A percentile compares a stretch with the other conserved stretches of the same genome.
Evolutionary conservation across 1,140 invertebrate genomes (phyloP).

Genomic region (Drosophila nebulosa): DNA sequence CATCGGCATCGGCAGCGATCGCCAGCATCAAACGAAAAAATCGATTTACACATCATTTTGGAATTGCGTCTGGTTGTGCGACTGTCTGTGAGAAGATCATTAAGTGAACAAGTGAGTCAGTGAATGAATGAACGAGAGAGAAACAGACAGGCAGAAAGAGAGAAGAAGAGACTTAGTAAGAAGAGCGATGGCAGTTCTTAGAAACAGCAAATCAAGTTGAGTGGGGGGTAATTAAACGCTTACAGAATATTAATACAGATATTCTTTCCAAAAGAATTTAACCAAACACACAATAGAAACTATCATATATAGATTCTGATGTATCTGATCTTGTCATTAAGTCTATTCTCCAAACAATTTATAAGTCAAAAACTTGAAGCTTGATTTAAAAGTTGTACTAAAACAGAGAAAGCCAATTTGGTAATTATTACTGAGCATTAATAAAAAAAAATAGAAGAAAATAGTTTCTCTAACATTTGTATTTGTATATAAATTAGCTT

Average conservation of each 20-base stretch:
- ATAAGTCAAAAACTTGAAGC: no score
- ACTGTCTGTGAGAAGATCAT: not conserved
- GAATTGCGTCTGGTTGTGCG: not conserved
- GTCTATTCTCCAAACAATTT: no score
- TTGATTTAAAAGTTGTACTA: no score
- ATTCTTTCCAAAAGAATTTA: no score
- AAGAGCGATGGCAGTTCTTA: not conserved
- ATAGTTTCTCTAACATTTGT: no score
- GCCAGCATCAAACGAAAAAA: conserved; percentile 63
- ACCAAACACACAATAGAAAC: no score
- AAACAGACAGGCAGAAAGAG: not conserved
- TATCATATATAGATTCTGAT: no score
- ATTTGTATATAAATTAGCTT: no score
- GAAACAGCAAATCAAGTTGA: not conserved
- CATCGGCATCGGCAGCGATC: conserved; percentile 42
- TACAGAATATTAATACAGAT: not conserved
- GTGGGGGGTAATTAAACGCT: not conserved
- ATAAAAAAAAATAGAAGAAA: no score
- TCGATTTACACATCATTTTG: conserved; percentile 75
- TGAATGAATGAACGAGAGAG: conserved; percentile 24
- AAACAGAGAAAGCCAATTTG: no score
- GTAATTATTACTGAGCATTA: no score
- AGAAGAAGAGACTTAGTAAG: conserved; percentile 31
- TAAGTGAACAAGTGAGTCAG: conserved; percentile 17
- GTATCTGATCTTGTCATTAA: no score